These are phyloP conservation scores for Polydesmus complanatus DNA, from an alignment of 2,888 invertebrate genomes.

Conservation along the genomic window DNA sequence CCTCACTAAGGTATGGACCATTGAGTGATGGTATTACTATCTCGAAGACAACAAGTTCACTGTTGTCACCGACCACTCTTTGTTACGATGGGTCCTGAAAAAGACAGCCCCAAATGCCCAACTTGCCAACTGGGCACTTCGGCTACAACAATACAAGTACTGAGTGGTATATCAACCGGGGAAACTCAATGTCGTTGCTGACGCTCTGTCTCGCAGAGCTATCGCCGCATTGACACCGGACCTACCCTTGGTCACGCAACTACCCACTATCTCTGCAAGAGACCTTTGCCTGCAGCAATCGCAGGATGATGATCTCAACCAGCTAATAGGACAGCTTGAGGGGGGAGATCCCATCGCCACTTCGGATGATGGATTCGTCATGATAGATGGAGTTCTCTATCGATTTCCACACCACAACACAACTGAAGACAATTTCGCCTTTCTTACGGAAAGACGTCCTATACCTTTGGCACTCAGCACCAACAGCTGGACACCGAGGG, in stretches of 20 bases:
- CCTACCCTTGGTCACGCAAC: no score
- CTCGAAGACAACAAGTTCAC: no score
- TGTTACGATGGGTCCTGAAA: constrained; percentile 19
- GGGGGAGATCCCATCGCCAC: not conserved
- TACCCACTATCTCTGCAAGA: not conserved
- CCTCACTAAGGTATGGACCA: constrained; percentile 21
- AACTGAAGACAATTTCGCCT: not conserved
- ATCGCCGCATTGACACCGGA: not conserved
- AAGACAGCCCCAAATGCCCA: constrained; percentile 21
- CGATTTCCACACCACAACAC: not conserved
- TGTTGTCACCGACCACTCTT: constrained; percentile 25
- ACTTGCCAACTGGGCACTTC: constrained; percentile 34
- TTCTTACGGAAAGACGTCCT: constrained; percentile 13
- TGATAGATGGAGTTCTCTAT: constrained; percentile 1
- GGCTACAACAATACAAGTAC: constrained; percentile 30
- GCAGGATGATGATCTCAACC: not conserved
- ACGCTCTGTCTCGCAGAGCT: constrained; percentile 27
- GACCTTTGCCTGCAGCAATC: not conserved
- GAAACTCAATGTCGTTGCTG: constrained; percentile 29
- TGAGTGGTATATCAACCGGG: constrained; percentile 31
- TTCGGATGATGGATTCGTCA: not conserved
- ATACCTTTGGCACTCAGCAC: constrained; percentile 14
- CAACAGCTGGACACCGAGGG: constrained; percentile 17
- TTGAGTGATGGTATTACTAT: no score
- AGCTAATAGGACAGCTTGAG: not conserved